These are phyloP conservation scores for Trachelus tabidus DNA, from an alignment of 2,888 invertebrate genomes.

Conservation along the genomic window DNA sequence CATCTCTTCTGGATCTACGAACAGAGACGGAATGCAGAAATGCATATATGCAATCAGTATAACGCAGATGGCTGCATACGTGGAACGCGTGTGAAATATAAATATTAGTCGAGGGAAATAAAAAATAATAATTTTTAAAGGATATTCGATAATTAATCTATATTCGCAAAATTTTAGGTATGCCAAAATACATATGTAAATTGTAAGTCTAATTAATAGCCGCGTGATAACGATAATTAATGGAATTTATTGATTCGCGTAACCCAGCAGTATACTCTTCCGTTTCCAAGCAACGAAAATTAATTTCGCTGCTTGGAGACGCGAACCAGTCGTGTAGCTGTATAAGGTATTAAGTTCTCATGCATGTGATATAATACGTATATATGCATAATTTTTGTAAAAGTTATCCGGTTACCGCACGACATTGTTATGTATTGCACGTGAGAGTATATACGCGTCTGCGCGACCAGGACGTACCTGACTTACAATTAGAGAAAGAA, in stretches of 20 bases:
- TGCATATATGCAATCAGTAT: neutral
- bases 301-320: neutral
- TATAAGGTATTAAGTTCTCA: neutral
- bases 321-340: neutral
- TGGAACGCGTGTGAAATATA: neutral
- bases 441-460: slow-evolving; percentile 1
- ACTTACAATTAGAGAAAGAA: neutral
- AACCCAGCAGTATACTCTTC: neutral
- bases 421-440: slow-evolving; percentile 4
- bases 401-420: slow-evolving; percentile 9
- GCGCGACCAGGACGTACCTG: neutral
- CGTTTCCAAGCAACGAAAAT: neutral
- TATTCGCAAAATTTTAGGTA: neutral
- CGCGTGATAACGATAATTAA: too few relatives aligned
- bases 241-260: too few relatives aligned
- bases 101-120: too few relatives aligned
- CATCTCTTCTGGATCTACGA: neutral
- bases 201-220: too few relatives aligned
- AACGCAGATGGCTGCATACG: neutral
- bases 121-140: neutral
- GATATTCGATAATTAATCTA: neutral
- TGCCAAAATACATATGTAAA: too few relatives aligned
- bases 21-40: neutral
- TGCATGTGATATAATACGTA: slow-evolving; percentile 10
- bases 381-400: slow-evolving; percentile 8